These are phyloP conservation scores for Calliphora vomitoria DNA, from an alignment of 2,888 invertebrate species.

Conservation along the genomic window DNA sequence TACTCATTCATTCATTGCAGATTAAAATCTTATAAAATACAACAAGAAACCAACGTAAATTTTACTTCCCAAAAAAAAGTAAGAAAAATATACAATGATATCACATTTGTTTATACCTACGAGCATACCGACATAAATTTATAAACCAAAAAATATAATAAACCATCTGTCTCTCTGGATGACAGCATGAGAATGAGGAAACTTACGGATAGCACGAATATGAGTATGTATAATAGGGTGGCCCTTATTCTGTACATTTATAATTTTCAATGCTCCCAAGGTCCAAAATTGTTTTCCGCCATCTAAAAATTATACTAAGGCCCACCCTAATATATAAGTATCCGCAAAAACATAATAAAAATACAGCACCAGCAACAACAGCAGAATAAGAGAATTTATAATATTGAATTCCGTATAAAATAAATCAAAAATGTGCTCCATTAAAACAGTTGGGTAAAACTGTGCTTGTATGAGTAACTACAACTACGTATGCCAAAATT, in stretches of 20 bases:
- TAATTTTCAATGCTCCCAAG: no score
- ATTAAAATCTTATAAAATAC: conserved; percentile 50
- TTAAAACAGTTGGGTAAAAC: conserved; percentile 64
- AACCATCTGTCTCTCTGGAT: conserved; percentile 71
- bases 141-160: conserved; percentile 66
- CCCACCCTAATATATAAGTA: neutral
- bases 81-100: conserved; percentile 8
- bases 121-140: conserved; percentile 39
- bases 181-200: conserved; percentile 71
- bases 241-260: no score
- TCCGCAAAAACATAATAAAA: conserved; percentile 40
- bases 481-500: conserved; percentile 43
- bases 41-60: neutral
- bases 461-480: conserved; percentile 9
- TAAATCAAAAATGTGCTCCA: conserved; percentile 77
- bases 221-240: no score
- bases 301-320: no score
- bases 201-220: conserved; percentile 13
- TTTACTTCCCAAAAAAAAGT: neutral
- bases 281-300: no score
- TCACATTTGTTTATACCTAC: conserved; percentile 39
- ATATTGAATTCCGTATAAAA: conserved; percentile 78
- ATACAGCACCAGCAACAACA: conserved; percentile 45
- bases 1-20: conserved; percentile 27
- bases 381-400: conserved; percentile 76